Percentiles rank a stretch among this genome's conserved stretches.
phyloP scores from a whole-genome alignment of 1,140 invertebrate genomes.

The Euura lappo region DNA sequence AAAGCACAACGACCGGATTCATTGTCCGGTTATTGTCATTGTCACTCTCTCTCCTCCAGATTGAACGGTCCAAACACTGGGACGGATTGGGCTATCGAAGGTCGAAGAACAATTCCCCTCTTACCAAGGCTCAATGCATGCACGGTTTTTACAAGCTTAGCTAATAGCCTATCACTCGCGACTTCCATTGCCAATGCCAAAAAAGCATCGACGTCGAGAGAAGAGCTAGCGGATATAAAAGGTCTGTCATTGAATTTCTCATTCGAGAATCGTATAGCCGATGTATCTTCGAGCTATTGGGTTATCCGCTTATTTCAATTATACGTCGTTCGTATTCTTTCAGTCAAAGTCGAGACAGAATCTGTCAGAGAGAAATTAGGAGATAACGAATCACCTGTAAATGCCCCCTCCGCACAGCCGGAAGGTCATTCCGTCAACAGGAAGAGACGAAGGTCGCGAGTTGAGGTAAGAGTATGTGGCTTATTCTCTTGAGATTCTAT shows the following conservation, averaged over 20 bases:
- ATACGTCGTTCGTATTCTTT: not conserved
- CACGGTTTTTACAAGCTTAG: conserved; percentile 82
- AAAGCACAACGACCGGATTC: not conserved
- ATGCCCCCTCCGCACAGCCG: conserved; percentile 16
- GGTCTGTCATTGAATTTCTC: conserved; percentile 11
- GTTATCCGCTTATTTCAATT: conserved; percentile 10
- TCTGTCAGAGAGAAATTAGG: conserved; percentile 22
- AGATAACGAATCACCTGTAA: conserved; percentile 24
- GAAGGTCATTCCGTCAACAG: conserved; percentile 31
- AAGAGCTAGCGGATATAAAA: conserved; percentile 39
- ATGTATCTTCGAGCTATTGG: too few species aligned
- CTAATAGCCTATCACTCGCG: conserved; percentile 71
- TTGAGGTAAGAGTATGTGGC: conserved; percentile 28
- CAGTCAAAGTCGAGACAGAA: conserved; percentile 30
- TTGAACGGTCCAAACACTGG: conserved; percentile 80
- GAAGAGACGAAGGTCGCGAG: conserved; percentile 42
- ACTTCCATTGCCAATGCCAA: conserved; percentile 59
- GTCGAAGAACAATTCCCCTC: conserved; percentile 79
- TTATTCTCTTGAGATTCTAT: too few species aligned
- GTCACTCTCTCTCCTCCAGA: conserved; percentile 61
- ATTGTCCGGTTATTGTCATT: conserved; percentile 32
- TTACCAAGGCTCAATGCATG: conserved; percentile 82
- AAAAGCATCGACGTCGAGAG: conserved; percentile 46
- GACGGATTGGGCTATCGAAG: conserved; percentile 87
- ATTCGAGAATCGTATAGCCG: too few species aligned